Evolutionary conservation across 2,888 invertebrate genomes (phyloP), one percentile per base, ranked within the genome.

Genomic region (Parnassius mnemosyne): DNA sequence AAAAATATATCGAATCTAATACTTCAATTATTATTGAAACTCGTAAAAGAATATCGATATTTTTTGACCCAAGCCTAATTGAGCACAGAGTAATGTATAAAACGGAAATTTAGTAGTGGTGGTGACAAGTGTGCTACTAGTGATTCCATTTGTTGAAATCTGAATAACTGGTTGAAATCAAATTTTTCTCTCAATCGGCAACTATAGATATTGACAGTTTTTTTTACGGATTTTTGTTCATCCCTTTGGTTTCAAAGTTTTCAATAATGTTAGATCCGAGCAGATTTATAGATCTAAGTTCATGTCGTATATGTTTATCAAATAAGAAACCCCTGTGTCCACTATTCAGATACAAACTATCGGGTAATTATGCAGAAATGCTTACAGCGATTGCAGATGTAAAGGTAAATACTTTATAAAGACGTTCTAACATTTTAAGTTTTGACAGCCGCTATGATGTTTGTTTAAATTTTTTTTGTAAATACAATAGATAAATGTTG

Each of bases 311-410:
- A 76, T 91, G 91, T 74, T 78, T 89, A 73, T 74, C 86, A 34
- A 85, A 71, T 66, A 89, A 87, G 71, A 90, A 85, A 70, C 83
- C 87, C 68, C 68, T 91, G 70, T 87, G 88, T 71, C 89, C 90
- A 51, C 75, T 91, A 64, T 90, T 91, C 76, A 85, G 83, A 78
- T 90, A 90, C 66, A 88, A 89, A 72, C 75, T 88, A 66, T 87
- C 89, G 68, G 91, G 91, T 67, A 91, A 90, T 82, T 91, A 91
- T 78, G 91, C 91, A 58, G 91, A 91, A 85, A 91, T 91, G 91
- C 80, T 91, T 63, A 91, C 91, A 70, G 84, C 90, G 58, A 87
- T 91, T 68, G 91, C 91, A 43, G 87, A 90, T 73, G 89, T 91
- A 55, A 91, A 91, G 84, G 91, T 89, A 73, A 46, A 55, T 62